Base-by-base conservation (phyloP, 92 coral and sea anemone genomes). In the Zoanthus sansibaricus region DNA sequence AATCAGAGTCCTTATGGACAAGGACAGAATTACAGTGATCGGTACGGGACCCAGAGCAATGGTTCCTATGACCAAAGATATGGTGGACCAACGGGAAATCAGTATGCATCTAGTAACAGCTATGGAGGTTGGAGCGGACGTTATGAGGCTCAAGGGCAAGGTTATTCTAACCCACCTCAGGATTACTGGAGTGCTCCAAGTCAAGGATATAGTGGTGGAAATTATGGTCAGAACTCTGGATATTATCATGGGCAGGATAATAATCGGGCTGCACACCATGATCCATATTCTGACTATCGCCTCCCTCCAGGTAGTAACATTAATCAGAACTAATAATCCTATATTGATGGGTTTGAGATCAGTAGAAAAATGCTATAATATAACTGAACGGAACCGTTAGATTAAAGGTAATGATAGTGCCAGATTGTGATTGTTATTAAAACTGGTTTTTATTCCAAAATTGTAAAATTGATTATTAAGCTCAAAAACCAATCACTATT, bases 101-200 rank as follows among this genome's bases (percentile, higher is more conserved):
- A 37, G 1, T 80, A 64, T 66, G 45, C 54, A 52, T 48, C 72
- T 13, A 46, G 73, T 6, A 46, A 51, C 73, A 74, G 86, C n/a
- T 77, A 15, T 70, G 86, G 79, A 71, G 69, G 85, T 14, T 69
- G 31, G 31, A 25, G n/a, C 47, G 84, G 79, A 86, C 74, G 77
- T 76, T 55, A 76, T 20, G 84, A 71, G n/a, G 55, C 71, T 69
- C 84, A 54, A 51, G 59, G 71, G 33, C 84, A 69, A 69, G 76
- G 54, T 10, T 68, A 80, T 31, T 31, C 48, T 3, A 46, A 56
- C 73, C 72, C 62, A 18, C 16, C 75, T 61, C 89, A 45, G 6
- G 45, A 58, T 9, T 48, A 52, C 13, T 72, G 42, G 16, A 49
- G 56, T 3, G 59, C 73, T 32, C 89, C 52, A 51, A 61, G 55